phyloP scores from a whole-genome alignment of 2,888 invertebrate genomes.

The Sisyra nigra region DNA sequence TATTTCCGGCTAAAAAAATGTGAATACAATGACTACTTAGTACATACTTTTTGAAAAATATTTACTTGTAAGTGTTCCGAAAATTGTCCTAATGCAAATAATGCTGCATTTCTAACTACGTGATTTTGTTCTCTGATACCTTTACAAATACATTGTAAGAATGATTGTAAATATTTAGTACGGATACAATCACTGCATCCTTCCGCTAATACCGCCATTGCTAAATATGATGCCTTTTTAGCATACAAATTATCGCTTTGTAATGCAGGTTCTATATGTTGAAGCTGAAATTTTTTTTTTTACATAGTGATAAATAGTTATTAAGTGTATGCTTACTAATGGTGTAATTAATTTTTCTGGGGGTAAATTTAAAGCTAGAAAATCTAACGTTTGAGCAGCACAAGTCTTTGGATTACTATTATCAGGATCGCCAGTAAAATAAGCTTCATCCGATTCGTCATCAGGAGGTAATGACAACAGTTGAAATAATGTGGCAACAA shows the following conservation, averaged over 20 bases:
- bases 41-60: not conserved
- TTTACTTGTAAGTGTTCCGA: conserved; percentile 55
- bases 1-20: conserved; percentile 45
- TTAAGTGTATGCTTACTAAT: conserved; percentile 28
- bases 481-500: conserved; percentile 46
- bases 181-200: conserved; percentile 63
- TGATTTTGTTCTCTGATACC: conserved; percentile 48
- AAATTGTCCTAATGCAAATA: conserved; percentile 67
- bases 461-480: conserved; percentile 47
- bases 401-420: conserved; percentile 45
- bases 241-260: conserved; percentile 40
- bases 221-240: conserved; percentile 54
- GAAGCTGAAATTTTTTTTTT: conserved; percentile 23
- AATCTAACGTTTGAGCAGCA: conserved; percentile 58
- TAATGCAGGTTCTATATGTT: conserved; percentile 45
- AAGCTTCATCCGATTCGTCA: conserved; percentile 45
- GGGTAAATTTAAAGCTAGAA: conserved; percentile 55
- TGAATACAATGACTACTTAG: conserved; percentile 2
- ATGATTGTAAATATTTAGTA: conserved; percentile 48
- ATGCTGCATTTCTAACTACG: conserved; percentile 54
- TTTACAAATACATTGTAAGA: conserved; percentile 49
- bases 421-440: conserved; percentile 43
- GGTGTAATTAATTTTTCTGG: conserved; percentile 60
- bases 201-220: conserved; percentile 60
- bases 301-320: not conserved